These are phyloP conservation scores for Neria commutata DNA, from an alignment of 2,888 invertebrate genomes.

Conservation along the genomic window DNA sequence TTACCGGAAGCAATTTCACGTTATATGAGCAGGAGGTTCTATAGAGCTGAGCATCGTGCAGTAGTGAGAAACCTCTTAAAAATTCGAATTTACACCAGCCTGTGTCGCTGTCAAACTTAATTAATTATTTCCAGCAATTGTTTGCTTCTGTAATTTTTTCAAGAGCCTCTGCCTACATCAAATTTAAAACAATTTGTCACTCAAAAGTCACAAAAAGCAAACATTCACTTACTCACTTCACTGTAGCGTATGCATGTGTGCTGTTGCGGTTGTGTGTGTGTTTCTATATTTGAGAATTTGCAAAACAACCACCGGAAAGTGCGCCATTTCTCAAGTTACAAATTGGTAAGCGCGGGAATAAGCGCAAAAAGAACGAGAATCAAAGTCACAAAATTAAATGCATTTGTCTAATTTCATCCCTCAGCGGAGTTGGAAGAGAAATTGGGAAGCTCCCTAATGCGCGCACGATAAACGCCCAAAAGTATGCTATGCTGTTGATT, in stretches of 20 bases:
- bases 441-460: neutral
- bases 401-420: constrained; percentile 43
- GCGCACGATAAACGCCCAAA: no score
- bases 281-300: no score
- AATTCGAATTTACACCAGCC: no score
- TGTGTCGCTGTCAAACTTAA: no score
- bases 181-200: constrained; percentile 55
- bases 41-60: no score
- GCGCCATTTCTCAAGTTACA: neutral
- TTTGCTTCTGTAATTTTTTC: constrained; percentile 39
- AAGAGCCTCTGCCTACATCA: constrained; percentile 27
- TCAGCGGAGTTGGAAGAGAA: neutral
- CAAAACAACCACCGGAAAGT: neutral
- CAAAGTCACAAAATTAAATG: constrained; percentile 54
- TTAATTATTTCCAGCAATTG: constrained; percentile 56
- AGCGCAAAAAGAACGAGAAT: constrained; percentile 39
- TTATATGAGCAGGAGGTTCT: no score
- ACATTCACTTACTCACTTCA: constrained; percentile 29
- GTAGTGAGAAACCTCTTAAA: no score
- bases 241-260: constrained; percentile 16
- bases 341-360: no score
- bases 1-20: no score
- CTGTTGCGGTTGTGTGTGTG: neutral
- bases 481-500: constrained; percentile 1
- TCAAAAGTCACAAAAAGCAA: constrained; percentile 46